Evolutionary conservation across 2,888 invertebrate species (phyloP).

Genomic region (Oeneis ivallda): DNA sequence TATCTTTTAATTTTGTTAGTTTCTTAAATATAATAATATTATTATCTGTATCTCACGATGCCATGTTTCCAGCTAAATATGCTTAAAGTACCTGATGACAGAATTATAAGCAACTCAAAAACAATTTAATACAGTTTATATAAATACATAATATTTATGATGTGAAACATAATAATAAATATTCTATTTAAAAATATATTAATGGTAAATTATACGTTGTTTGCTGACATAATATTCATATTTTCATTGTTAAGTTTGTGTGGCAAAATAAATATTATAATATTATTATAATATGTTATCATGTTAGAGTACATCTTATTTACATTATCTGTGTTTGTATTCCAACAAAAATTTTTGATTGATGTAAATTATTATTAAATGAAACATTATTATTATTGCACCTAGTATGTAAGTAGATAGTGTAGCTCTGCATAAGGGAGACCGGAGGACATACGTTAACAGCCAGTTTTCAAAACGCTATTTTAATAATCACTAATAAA

Average conservation of each 20-base stretch:
- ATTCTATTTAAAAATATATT: constrained; percentile 16
- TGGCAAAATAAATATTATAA: constrained; percentile 20
- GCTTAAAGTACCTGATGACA: constrained; percentile 14
- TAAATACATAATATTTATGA: constrained; percentile 6
- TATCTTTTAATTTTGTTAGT: neutral
- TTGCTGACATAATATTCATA: constrained; percentile 8
- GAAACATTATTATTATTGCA: constrained; percentile 71
- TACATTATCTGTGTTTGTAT: constrained; percentile 42
- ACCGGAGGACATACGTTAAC: constrained; percentile 47
- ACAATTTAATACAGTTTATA: constrained; percentile 2
- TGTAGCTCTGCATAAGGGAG: constrained; percentile 57
- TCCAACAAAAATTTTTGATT: constrained; percentile 43
- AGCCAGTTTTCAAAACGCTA: neutral
- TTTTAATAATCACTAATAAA: neutral
- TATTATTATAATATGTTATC: constrained; percentile 13
- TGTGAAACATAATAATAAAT: neutral
- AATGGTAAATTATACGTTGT: neutral
- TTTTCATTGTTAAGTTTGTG: constrained; percentile 21
- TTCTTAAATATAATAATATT: neutral
- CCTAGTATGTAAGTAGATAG: constrained; percentile 72
- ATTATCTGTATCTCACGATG: too few relatives aligned
- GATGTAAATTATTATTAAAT: constrained; percentile 54
- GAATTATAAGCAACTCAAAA: constrained; percentile 6
- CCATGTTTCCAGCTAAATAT: neutral
- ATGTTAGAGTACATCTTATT: neutral